These are phyloP conservation scores for Stegana nigrithorax DNA, from an alignment of 2,888 invertebrate species.

Conservation along the genomic window DNA sequence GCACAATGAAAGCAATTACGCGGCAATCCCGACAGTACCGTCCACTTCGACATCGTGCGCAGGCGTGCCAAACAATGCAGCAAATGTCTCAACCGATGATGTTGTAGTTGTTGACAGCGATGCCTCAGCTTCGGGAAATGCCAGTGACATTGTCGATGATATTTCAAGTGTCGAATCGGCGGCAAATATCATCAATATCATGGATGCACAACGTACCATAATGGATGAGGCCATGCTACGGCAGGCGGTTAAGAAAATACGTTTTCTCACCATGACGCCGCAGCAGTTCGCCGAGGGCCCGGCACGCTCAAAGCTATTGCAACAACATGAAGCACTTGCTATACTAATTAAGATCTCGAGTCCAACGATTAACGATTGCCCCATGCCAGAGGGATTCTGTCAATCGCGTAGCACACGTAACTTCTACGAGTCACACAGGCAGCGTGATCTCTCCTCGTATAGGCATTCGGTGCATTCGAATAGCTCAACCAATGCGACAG, in stretches of 20 bases:
- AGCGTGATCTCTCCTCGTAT: constrained; percentile 61
- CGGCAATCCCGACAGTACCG: background rate
- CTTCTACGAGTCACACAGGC: constrained; percentile 57
- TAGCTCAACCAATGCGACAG: constrained; percentile 26
- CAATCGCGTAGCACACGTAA: constrained; percentile 67
- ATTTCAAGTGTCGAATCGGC: constrained; percentile 38
- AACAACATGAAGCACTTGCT: constrained; percentile 82
- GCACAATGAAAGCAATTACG: constrained; percentile 22
- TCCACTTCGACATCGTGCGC: constrained; percentile 14
- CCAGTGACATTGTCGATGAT: constrained; percentile 29
- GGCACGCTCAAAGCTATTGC: constrained; percentile 79
- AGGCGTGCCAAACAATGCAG: too few species aligned
- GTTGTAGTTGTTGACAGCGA: constrained; percentile 63
- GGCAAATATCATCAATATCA: constrained; percentile 52
- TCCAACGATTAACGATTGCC: constrained; percentile 74
- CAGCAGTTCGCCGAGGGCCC: constrained; percentile 88
- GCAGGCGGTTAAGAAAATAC: constrained; percentile 79
- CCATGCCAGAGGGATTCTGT: constrained; percentile 82
- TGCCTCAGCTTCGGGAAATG: constrained; percentile 41
- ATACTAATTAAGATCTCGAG: constrained; percentile 87
- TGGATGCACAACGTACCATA: constrained; percentile 58
- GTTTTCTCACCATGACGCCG: constrained; percentile 82
- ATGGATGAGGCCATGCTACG: constrained; percentile 70
- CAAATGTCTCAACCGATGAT: constrained; percentile 42
- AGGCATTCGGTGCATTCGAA: constrained; percentile 36